Evolutionary conservation across 2,113 vertebrate species (phyloP).

Genomic region (Rallus limicola): DNA sequence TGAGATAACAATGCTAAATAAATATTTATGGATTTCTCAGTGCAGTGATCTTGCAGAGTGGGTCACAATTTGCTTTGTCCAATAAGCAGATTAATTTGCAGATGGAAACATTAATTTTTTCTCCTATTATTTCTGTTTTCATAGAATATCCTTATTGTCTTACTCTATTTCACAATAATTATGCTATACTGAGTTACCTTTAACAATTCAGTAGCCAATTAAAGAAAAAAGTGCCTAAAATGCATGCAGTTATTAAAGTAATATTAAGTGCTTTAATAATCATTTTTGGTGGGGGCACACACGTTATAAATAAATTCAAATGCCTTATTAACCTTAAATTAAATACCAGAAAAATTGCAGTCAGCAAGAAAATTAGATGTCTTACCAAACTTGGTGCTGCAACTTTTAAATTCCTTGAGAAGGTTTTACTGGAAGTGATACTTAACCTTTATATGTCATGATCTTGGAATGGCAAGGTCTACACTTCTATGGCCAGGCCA

Average conservation of each 20-base stretch:
- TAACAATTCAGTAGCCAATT: neutral
- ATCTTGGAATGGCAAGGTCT: slow-evolving; percentile 52
- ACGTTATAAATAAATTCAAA: slow-evolving; percentile 18
- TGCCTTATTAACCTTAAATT: slow-evolving; percentile 11
- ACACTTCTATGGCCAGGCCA: slow-evolving; percentile 34
- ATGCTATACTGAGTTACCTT: neutral
- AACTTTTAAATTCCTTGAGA: slow-evolving; percentile 52
- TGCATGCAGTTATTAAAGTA: neutral
- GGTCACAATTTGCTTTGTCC: neutral
- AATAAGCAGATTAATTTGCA: neutral
- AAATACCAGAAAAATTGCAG: slow-evolving; percentile 22
- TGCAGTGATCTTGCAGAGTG: neutral
- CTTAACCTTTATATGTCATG: slow-evolving; percentile 63
- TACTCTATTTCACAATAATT: neutral
- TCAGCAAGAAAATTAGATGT: slow-evolving; percentile 54
- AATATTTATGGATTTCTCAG: neutral
- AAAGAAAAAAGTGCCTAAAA: neutral
- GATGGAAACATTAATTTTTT: neutral
- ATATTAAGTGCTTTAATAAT: neutral
- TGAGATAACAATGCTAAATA: neutral
- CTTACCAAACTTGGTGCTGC: neutral
- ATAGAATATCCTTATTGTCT: neutral
- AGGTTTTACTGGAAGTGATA: slow-evolving; percentile 73
- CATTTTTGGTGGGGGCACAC: neutral
- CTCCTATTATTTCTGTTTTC: neutral